Evolutionary conservation across 2,113 vertebrate genomes (phyloP).

Genomic region (Alligator mississippiensis): DNA sequence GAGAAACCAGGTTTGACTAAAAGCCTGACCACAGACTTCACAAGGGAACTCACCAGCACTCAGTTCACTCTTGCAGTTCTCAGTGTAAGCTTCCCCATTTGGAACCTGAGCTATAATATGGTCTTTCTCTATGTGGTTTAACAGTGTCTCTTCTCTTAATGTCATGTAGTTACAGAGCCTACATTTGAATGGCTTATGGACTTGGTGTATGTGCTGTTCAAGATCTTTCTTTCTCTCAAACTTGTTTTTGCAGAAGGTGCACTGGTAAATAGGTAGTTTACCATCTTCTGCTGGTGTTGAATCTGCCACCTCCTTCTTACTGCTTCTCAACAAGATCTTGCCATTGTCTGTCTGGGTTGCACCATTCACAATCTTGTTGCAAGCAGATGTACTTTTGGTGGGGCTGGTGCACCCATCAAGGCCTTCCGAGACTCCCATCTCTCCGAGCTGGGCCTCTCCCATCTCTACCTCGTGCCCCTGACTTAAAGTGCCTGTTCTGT

Average conservation of each 20-base stretch:
- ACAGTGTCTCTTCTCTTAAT: slow-evolving; percentile 87
- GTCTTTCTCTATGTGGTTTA: slow-evolving; percentile 91
- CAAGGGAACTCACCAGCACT: slow-evolving; percentile 86
- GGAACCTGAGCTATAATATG: slow-evolving; percentile 89
- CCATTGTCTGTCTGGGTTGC: slow-evolving; percentile 74
- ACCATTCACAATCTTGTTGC: slow-evolving; percentile 87
- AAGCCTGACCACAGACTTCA: slow-evolving; percentile 92
- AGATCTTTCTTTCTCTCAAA: slow-evolving; percentile 83
- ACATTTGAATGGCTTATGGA: slow-evolving; percentile 88
- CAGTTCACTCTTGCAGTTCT: slow-evolving; percentile 80
- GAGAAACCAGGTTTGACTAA: slow-evolving; percentile 93
- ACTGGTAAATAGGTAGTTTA: slow-evolving; percentile 65
- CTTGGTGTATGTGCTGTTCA: slow-evolving; percentile 82
- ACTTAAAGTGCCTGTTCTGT: slow-evolving; percentile 89
- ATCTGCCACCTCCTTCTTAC: slow-evolving; percentile 81
- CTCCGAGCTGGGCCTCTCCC: slow-evolving; percentile 79
- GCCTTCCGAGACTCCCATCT: slow-evolving; percentile 86
- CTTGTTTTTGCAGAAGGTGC: slow-evolving; percentile 83
- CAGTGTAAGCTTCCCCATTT: slow-evolving; percentile 62
- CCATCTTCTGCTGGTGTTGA: neutral
- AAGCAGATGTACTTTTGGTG: slow-evolving; percentile 91
- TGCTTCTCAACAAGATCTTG: slow-evolving; percentile 86
- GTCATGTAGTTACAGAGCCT: slow-evolving; percentile 88
- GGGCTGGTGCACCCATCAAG: slow-evolving; percentile 90
- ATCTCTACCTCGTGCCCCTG: slow-evolving; percentile 85